Conservation (phyloP, 1,140 invertebrate genomes). For the Gryllus bimaculatus region DNA sequence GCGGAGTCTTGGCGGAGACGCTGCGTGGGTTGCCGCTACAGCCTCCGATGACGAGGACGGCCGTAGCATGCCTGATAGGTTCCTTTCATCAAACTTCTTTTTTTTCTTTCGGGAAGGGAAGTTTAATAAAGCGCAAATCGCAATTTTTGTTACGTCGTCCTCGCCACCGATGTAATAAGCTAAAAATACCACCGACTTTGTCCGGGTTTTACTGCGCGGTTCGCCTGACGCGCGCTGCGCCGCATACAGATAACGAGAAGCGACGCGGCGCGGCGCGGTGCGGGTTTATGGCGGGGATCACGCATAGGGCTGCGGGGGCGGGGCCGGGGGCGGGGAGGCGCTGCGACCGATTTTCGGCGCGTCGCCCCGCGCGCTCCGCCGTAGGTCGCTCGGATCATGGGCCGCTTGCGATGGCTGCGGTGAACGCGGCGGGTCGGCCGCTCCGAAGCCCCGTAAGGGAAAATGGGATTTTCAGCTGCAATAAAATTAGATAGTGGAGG, state of each 20-base stretch:
- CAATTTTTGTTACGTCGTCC: neutral
- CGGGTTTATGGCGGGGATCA: neutral
- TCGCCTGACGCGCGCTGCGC: neutral
- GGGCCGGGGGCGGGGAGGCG: too few species aligned
- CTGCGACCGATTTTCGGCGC: neutral
- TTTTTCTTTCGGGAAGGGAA: neutral
- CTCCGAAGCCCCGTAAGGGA: too few species aligned
- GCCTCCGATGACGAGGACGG: neutral
- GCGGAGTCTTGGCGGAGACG: neutral
- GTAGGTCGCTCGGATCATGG: too few species aligned
- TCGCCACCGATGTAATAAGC: neutral
- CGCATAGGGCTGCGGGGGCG: neutral
- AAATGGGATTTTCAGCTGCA: too few species aligned
- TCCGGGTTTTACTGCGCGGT: neutral
- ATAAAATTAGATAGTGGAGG: too few species aligned
- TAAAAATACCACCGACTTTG: neutral
- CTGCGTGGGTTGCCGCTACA: too few species aligned
- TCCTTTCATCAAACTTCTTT: too few species aligned
- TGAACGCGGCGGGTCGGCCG: too few species aligned
- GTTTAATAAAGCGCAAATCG: neutral
- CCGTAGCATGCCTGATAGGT: neutral
- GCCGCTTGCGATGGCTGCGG: too few species aligned
- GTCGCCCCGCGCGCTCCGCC: neutral
- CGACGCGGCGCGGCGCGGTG: neutral
- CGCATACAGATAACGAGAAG: neutral